Conservation (phyloP, 1,140 invertebrate species). For the Piezodorus guildinii region DNA sequence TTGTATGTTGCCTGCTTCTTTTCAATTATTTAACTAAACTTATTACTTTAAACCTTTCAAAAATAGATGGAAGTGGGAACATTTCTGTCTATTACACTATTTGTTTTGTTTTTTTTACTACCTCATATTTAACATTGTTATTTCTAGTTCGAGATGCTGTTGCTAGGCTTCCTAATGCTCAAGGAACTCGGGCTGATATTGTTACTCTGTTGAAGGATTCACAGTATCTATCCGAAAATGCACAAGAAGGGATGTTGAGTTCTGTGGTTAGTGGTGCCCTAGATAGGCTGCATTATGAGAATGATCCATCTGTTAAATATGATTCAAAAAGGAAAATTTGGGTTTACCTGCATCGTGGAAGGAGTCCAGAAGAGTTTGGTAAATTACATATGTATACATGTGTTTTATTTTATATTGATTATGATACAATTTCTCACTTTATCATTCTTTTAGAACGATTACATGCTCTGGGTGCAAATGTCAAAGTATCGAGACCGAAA, state of each 20-base stretch:
- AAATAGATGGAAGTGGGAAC: too few relatives aligned
- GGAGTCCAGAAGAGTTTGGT: constrained; percentile 64
- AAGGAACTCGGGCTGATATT: constrained; percentile 83
- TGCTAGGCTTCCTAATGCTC: constrained; percentile 82
- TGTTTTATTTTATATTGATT: background rate
- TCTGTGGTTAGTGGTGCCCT: constrained; percentile 80
- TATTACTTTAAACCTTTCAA: too few relatives aligned
- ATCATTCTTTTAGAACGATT: constrained; percentile 31
- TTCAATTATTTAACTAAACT: too few relatives aligned
- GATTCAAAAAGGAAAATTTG: constrained; percentile 79
- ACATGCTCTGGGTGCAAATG: constrained; percentile 45
- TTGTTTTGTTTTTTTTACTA: too few relatives aligned
- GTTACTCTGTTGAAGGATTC: constrained; percentile 72
- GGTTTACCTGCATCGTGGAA: constrained; percentile 75
- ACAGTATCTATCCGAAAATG: constrained; percentile 64
- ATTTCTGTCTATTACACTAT: too few relatives aligned
- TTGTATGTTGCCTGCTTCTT: too few relatives aligned
- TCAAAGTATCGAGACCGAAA: constrained; percentile 34
- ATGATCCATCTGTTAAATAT: constrained; percentile 83
- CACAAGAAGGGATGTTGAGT: constrained; percentile 59
- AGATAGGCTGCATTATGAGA: constrained; percentile 76
- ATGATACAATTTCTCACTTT: background rate
- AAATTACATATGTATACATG: background rate
- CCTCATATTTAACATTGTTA: too few relatives aligned
- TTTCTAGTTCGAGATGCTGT: constrained; percentile 81